Conservation (phyloP, 1,140 invertebrate genomes). For the Plutomurus gul region DNA sequence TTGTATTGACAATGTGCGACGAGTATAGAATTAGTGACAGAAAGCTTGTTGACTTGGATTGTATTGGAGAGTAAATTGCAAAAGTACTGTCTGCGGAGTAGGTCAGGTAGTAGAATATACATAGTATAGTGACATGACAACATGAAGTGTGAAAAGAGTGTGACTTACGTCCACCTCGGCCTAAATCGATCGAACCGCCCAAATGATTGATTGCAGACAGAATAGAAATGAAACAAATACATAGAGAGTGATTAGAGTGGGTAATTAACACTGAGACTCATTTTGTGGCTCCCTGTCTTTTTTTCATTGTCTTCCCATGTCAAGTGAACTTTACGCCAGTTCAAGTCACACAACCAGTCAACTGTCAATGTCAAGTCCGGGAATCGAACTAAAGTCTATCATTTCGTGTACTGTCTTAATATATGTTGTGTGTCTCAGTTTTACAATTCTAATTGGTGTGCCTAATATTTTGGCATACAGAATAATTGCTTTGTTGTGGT, state of each 20-base stretch:
- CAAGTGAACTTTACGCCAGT: background rate
- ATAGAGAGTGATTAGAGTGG: slow-evolving; percentile 22
- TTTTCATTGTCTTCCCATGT: background rate
- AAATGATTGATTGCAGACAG: slow-evolving; percentile 25
- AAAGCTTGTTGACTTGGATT: too few species aligned
- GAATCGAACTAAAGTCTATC: background rate
- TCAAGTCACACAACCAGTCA: background rate
- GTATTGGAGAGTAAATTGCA: too few species aligned
- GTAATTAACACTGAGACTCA: background rate
- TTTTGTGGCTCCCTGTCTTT: background rate
- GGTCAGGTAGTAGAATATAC: slow-evolving; percentile 10
- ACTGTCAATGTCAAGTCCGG: background rate
- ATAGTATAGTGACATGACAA: slow-evolving; percentile 4
- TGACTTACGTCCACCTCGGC: slow-evolving; percentile 53
- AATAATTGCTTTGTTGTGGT: too few species aligned
- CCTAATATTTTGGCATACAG: too few species aligned
- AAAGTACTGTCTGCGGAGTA: background rate
- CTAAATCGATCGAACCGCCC: slow-evolving; percentile 37
- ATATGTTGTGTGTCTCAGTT: too few species aligned
- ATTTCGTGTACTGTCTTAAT: background rate
- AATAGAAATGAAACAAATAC: slow-evolving; percentile 25
- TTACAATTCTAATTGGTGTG: too few species aligned
- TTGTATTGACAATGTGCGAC: too few species aligned
- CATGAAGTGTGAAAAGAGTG: slow-evolving; percentile 16
- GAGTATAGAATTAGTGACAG: too few species aligned